A percentile compares a stretch with the other conserved stretches of the same genome.
phyloP scores from a whole-genome alignment of 1,140 invertebrate genomes.

The Aphaenogaster rudis region DNA sequence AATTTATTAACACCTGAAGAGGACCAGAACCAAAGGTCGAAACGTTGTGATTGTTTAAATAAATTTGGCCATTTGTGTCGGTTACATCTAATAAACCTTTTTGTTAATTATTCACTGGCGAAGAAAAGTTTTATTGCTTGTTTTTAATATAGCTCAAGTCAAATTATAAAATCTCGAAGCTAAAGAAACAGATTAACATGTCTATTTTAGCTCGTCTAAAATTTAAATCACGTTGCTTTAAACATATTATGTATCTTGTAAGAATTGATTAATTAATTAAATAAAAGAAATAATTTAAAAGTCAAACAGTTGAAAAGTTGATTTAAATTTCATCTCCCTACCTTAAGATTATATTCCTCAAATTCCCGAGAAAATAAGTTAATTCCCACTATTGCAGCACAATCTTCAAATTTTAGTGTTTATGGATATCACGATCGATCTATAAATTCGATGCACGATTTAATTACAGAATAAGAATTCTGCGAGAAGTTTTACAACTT shows the following conservation, averaged over 20 bases:
- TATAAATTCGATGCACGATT: not conserved
- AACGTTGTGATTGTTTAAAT: no score
- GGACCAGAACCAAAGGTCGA: no score
- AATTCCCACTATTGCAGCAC: not conserved
- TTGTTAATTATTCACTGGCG: no score
- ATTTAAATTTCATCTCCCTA: not conserved
- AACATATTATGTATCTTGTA: not conserved
- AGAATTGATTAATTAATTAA: not conserved
- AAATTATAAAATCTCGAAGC: not conserved
- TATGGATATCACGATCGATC: not conserved
- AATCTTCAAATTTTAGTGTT: not conserved
- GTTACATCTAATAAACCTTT: no score
- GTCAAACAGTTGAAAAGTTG: not conserved
- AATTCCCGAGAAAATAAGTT: not conserved
- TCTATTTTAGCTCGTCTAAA: not conserved
- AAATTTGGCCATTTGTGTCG: no score
- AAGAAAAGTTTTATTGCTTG: no score
- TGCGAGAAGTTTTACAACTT: not conserved
- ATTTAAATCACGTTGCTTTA: slow-evolving; percentile 1
- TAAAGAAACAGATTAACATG: not conserved
- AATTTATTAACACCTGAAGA: no score
- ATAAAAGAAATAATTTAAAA: slow-evolving; percentile 3
- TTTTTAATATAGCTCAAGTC: not conserved
- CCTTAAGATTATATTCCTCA: not conserved
- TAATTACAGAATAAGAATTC: not conserved